Evolutionary conservation across 2,888 invertebrate species (phyloP).

Genomic region (Brachycybe producta): DNA sequence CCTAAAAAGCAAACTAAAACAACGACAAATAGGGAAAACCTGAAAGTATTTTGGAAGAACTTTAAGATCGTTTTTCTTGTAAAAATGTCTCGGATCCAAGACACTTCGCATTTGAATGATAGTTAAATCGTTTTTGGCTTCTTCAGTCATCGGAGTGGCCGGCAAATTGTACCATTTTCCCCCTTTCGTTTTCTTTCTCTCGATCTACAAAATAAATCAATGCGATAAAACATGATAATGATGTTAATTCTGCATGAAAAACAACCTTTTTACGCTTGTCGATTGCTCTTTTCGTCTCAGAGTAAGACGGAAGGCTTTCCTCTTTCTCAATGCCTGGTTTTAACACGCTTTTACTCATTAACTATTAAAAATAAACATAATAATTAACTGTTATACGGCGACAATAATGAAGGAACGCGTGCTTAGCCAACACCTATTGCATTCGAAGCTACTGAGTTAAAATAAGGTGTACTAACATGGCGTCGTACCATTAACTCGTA

Average conservation of each 20-base stretch:
- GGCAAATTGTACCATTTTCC: constrained; percentile 78
- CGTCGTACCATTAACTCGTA: no score
- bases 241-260: no score
- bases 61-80: constrained; percentile 80
- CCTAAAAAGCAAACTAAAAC: neutral
- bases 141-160: constrained; percentile 77
- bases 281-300: constrained; percentile 25
- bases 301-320: constrained; percentile 45
- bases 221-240: neutral
- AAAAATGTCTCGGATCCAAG: constrained; percentile 84
- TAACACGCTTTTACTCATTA: constrained; percentile 49
- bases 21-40: constrained; percentile 37
- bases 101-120: constrained; percentile 83
- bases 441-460: no score
- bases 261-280: neutral
- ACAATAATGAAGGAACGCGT: no score
- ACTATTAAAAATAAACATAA: no score
- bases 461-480: no score
- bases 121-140: constrained; percentile 72
- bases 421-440: no score
- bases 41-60: constrained; percentile 86
- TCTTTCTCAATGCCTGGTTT: constrained; percentile 53
- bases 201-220: constrained; percentile 47
- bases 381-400: no score
- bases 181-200: constrained; percentile 68